phyloP scores from a whole-genome alignment of 2,797 vertebrate genomes.

The Tenualosa thibaudeaui region DNA sequence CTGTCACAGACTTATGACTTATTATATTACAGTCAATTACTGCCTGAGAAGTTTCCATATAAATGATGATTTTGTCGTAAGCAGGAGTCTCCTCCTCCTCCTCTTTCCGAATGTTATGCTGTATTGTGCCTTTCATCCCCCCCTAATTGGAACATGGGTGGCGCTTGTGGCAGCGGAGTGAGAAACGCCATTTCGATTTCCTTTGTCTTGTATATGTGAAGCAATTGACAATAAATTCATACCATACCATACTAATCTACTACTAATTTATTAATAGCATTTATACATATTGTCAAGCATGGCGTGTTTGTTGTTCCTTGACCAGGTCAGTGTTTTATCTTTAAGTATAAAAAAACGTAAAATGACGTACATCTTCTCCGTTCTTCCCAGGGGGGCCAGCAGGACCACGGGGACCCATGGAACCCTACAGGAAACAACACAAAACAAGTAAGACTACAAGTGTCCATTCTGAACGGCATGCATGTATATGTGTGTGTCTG shows the following conservation, averaged over 20 bases:
- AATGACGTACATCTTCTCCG: constrained; percentile 92
- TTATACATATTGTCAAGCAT: background rate
- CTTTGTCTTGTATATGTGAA: too few relatives aligned
- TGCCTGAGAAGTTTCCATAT: background rate
- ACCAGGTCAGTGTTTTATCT: background rate
- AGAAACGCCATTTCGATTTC: too few relatives aligned
- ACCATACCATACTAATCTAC: too few relatives aligned
- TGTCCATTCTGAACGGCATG: background rate
- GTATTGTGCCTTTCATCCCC: too few relatives aligned
- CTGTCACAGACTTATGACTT: background rate
- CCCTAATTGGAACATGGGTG: too few relatives aligned
- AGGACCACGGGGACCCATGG: constrained; percentile 94
- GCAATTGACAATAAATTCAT: too few relatives aligned
- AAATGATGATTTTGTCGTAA: background rate
- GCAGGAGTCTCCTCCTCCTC: too few relatives aligned
- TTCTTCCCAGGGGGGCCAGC: constrained; percentile 95
- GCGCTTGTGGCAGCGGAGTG: too few relatives aligned
- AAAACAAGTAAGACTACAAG: constrained; percentile 29
- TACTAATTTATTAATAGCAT: background rate
- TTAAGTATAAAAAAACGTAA: background rate
- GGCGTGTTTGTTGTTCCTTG: background rate
- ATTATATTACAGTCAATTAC: background rate
- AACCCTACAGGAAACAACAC: constrained; percentile 74
- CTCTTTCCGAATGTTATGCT: too few relatives aligned
- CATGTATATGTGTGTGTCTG: constrained; percentile 5